Evolutionary conservation across 2,797 vertebrate genomes (phyloP), one percentile per base, ranked within the genome.

Genomic region (Taeniopygia guttata): DNA sequence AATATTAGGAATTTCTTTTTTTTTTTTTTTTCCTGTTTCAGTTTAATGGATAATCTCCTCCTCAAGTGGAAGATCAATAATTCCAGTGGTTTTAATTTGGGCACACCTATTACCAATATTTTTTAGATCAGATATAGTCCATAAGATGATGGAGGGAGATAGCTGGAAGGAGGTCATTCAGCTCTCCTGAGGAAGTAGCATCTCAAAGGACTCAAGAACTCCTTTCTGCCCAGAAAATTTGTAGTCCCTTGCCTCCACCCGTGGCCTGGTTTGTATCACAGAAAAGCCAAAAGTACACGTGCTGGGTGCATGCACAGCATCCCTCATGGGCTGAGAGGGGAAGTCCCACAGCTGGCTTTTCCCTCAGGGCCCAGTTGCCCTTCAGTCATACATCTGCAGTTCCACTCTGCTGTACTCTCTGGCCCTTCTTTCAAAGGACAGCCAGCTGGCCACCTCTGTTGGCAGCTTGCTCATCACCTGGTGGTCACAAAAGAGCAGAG

Each of bases 21-120:
- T 80, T 90, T 60, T 38, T 10, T n/a, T n/a, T n/a, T n/a, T n/a
- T n/a, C n/a, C 63, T 93, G n/a, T 92, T 86, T 93, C 43, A 45
- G 25, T 84, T 85, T 85, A 92, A 59, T 34, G 63, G 59, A 55
- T 38, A 59, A 34, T 43, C 51, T 90, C 45, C 42, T 75, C 45
- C 23, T 29, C 36, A 84, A 75, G 18, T 32, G 36, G 23, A 84
- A 84, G 90, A 82, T 84, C 81, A 90, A 6, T 89, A 82, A 76
- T 79, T 89, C 74, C 92, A 70, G 19, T 67, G 81, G 59, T 21
- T n/a, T 26, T 82, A 45, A 82, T 62, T 51, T 79, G 70, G 60
- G 36, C 16, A 69, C 1, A 1, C 32, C 36, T 9, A 36, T 74
- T 84, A 79, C 27, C 48, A 82, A 20, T 29, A 23, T 62, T 88